Evolutionary conservation across 2,888 invertebrate species (phyloP), one percentile per base, ranked within the genome.

Genomic region (Leptarthrus brevirostris): DNA sequence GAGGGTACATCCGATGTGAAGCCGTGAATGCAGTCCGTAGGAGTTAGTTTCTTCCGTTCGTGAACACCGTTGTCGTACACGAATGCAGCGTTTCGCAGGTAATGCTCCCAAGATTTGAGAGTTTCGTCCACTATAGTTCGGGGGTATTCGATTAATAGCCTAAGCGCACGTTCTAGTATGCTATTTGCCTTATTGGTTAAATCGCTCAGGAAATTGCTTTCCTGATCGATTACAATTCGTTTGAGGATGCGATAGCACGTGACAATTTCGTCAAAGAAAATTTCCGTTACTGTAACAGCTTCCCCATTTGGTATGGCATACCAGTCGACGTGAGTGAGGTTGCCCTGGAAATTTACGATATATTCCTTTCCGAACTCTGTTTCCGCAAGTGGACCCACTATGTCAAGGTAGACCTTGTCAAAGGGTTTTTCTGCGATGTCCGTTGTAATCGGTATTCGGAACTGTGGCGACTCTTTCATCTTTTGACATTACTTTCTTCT

Each of bases 31-130:
- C 53, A 47, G n/a, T 61, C 56, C 20, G 74, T 64, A 8, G 76
- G 74, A 4, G 71, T 73, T 14, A 74, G 30, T 58, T 73, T 52
- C 1, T 74, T 61, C 4, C 69, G 26, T 0, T 53, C 24, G n/a
- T 72, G 61, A 10, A 54, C 18, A 5, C 20, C 40, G 24, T 72
- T 74, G 26, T 69, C 72, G 6, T 74, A 72, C 2, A 75, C 75
- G 26, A 73, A 74, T 69, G 73, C 69, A 0, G 74, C 74, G 12
- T 44, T 20, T 5, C 54, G 8, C 4, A 74, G 24, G 54, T 58
- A 75, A 24, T 76, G 73, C 12, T 76, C 76, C 76, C 75, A 75
- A 24, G 73, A 75, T 12, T 44, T 44, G 22, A 52, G 58, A 34
- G 54, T 70, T 22, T 75, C 72, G 2, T 56, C 34, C 0, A 36